These are phyloP conservation scores for Malthinus seriepunctatus DNA, from an alignment of 2,888 invertebrate genomes.

Conservation along the genomic window DNA sequence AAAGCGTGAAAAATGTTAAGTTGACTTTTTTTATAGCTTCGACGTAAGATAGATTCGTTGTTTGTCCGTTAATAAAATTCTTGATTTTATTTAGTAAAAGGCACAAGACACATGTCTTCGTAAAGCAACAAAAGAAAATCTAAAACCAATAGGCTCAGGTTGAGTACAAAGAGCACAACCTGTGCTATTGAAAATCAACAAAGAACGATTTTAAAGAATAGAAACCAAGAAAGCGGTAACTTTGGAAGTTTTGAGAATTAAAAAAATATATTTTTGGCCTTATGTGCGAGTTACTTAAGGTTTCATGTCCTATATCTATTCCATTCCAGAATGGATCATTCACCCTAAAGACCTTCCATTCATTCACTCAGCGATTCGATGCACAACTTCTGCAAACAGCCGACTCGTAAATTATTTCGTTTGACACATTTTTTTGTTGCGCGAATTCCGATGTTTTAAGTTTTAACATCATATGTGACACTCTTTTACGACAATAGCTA, in stretches of 20 bases:
- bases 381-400: slow-evolving; percentile 35
- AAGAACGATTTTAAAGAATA: slow-evolving; percentile 37
- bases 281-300: slow-evolving; percentile 23
- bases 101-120: slow-evolving; percentile 29
- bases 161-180: slow-evolving; percentile 35
- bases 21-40: not conserved
- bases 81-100: slow-evolving; percentile 23
- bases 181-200: slow-evolving; percentile 38
- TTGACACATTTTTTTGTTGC: slow-evolving; percentile 32
- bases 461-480: slow-evolving; percentile 26
- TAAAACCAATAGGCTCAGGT: slow-evolving; percentile 32
- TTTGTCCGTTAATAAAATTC: slow-evolving; percentile 25
- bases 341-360: slow-evolving; percentile 32
- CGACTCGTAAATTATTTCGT: slow-evolving; percentile 38
- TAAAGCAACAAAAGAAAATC: slow-evolving; percentile 26
- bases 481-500: slow-evolving; percentile 23
- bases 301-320: slow-evolving; percentile 15
- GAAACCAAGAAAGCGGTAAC: slow-evolving; percentile 39
- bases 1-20: not conserved
- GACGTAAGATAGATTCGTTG: not conserved
- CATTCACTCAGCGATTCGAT: slow-evolving; percentile 35
- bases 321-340: slow-evolving; percentile 26
- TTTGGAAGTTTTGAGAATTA: slow-evolving; percentile 31
- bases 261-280: slow-evolving; percentile 14
- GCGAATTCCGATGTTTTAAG: slow-evolving; percentile 31